Evolutionary conservation across 2,797 vertebrate species (phyloP).

Genomic region (Halcyon leucocephala): DNA sequence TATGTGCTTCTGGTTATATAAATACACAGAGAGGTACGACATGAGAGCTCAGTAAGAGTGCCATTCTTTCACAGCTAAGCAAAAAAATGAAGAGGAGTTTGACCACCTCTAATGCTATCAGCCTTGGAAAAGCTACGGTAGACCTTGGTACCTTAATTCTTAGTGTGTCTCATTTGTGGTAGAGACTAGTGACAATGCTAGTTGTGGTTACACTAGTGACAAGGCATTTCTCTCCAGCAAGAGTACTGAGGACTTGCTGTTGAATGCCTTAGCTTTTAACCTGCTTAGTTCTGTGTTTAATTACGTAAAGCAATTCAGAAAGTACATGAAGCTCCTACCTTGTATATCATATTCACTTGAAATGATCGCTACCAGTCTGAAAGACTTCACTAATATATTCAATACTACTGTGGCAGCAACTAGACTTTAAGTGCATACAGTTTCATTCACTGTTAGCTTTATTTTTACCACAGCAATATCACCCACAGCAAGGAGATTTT

Average conservation of each 20-base stretch:
- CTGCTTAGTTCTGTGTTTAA: slow-evolving; percentile 5
- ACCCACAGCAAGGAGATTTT: slow-evolving; percentile 6
- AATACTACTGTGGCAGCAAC: not conserved
- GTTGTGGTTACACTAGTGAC: not conserved
- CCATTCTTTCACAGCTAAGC: not conserved
- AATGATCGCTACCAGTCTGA: not conserved
- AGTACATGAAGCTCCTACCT: not conserved
- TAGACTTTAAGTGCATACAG: not conserved
- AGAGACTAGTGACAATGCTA: not conserved
- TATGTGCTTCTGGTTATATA: not conserved
- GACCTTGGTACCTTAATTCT: not conserved
- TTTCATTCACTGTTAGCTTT: not conserved
- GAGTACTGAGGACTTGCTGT: not conserved
- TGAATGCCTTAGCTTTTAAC: not conserved
- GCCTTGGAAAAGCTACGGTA: not conserved
- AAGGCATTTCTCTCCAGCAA: not conserved
- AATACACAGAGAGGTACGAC: not conserved
- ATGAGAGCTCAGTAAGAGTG: not conserved
- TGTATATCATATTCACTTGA: not conserved
- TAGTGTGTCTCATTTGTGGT: not conserved
- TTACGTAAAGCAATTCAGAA: not conserved
- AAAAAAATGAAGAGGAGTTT: not conserved
- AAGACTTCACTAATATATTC: slow-evolving; percentile 21
- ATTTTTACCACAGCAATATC: not conserved
- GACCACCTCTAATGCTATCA: not conserved